Evolutionary conservation across 2,113 vertebrate species (phyloP).

Genomic region (Poicephalus gulielmi): DNA sequence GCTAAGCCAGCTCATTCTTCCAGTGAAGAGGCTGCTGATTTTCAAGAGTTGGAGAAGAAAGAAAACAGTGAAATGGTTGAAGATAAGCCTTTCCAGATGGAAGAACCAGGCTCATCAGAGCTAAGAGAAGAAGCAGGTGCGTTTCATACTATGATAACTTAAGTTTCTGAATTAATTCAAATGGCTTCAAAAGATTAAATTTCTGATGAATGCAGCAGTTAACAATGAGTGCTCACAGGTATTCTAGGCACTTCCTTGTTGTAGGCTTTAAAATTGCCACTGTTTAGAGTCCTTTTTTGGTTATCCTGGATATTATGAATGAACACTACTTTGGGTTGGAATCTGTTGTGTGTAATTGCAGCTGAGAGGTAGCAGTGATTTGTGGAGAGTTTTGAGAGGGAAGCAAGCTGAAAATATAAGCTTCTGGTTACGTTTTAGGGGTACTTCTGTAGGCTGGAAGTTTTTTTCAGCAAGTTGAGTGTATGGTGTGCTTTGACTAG

Average conservation of each 20-base stretch:
- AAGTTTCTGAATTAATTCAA: neutral
- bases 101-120: neutral
- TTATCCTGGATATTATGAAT: neutral
- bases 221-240: neutral
- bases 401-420: neutral
- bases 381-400: neutral
- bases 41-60: neutral
- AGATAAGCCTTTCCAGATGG: neutral
- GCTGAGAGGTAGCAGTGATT: neutral
- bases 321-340: neutral
- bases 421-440: neutral
- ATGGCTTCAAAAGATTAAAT: neutral
- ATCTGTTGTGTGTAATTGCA: neutral
- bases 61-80: neutral
- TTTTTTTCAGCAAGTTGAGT: neutral
- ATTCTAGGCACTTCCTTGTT: neutral
- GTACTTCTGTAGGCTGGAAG: neutral
- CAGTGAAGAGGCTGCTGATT: neutral
- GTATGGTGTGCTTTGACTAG: neutral
- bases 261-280: neutral
- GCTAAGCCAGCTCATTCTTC: conserved; percentile 37
- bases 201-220: neutral
- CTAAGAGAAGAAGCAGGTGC: conserved; percentile 41
- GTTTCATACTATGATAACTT: neutral
- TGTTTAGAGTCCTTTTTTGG: neutral